These are phyloP conservation scores for Terebella lapidaria DNA, from an alignment of 2,888 invertebrate genomes.

Conservation along the genomic window DNA sequence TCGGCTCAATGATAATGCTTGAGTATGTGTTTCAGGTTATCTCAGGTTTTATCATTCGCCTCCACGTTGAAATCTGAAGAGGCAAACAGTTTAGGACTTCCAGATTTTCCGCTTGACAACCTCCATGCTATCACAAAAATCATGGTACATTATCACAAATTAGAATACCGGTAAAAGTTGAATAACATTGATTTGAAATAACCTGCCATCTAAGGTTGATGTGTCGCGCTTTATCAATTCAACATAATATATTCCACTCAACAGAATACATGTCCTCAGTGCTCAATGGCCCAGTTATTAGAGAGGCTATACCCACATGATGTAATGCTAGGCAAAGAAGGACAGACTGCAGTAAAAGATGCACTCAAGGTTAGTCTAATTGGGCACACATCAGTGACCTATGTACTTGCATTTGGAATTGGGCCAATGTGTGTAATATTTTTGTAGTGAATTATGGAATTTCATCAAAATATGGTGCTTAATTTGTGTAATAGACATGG, in stretches of 20 bases:
- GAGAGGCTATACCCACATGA: constrained; percentile 79
- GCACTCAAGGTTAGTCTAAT: constrained; percentile 61
- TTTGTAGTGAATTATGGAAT: too few species aligned
- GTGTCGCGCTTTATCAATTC: too few species aligned
- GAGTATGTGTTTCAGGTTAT: constrained; percentile 53
- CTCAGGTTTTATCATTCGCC: constrained; percentile 70
- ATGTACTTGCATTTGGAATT: too few species aligned
- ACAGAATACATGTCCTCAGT: constrained; percentile 68
- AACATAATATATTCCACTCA: constrained; percentile 21
- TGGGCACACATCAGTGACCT: too few species aligned
- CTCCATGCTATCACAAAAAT: constrained; percentile 65
- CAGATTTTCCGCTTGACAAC: constrained; percentile 86
- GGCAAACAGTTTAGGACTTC: constrained; percentile 67
- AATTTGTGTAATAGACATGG: too few species aligned
- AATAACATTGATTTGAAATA: too few species aligned
- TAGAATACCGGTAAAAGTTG: not conserved
- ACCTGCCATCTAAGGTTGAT: too few species aligned
- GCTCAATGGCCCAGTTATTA: constrained; percentile 67
- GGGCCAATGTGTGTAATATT: too few species aligned
- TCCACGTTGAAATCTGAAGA: constrained; percentile 76
- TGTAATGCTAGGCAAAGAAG: constrained; percentile 73
- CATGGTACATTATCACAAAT: constrained; percentile 58
- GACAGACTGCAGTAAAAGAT: constrained; percentile 66
- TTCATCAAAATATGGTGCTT: too few species aligned
- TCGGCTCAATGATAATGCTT: too few species aligned